Conservation (phyloP, 2,888 invertebrate genomes). For the Tenthredo scrophulariae region DNA sequence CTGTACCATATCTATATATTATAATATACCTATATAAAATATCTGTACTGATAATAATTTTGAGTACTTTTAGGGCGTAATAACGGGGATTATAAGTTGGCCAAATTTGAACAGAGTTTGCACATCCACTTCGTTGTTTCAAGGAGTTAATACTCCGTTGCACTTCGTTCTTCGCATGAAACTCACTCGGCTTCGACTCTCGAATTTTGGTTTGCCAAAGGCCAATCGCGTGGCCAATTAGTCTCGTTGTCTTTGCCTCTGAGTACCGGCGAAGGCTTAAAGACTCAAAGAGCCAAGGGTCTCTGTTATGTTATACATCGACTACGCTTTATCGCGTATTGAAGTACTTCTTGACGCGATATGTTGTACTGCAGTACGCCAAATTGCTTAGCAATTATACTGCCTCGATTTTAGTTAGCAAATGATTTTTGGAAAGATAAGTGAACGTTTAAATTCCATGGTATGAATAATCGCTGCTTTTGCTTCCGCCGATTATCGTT, state of each 20-base stretch:
- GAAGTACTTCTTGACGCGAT: background rate
- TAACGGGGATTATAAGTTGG: slow-evolving; percentile 4
- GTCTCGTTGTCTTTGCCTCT: slow-evolving; percentile 3
- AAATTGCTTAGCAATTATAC: background rate
- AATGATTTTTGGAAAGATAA: background rate
- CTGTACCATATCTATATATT: background rate
- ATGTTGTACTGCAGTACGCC: background rate
- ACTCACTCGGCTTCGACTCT: slow-evolving; percentile 8
- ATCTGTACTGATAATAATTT: background rate
- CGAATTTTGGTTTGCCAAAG: slow-evolving; percentile 11
- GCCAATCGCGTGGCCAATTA: slow-evolving; percentile 24
- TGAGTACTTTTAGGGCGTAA: background rate
- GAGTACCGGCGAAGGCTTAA: background rate
- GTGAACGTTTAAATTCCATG: background rate
- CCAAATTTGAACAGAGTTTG: slow-evolving; percentile 11
- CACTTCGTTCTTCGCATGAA: slow-evolving; percentile 20
- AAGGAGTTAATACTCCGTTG: slow-evolving; percentile 20
- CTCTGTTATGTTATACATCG: background rate
- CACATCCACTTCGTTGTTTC: slow-evolving; percentile 12
- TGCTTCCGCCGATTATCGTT: background rate
- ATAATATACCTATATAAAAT: too few relatives aligned
- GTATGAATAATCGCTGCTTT: background rate
- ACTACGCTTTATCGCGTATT: background rate
- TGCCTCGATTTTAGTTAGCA: background rate
- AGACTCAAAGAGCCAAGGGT: background rate